Percentiles rank a stretch among this genome's conserved stretches.
phyloP scores from a whole-genome alignment of 2,888 invertebrate genomes.

The Oscheius sp. region DNA sequence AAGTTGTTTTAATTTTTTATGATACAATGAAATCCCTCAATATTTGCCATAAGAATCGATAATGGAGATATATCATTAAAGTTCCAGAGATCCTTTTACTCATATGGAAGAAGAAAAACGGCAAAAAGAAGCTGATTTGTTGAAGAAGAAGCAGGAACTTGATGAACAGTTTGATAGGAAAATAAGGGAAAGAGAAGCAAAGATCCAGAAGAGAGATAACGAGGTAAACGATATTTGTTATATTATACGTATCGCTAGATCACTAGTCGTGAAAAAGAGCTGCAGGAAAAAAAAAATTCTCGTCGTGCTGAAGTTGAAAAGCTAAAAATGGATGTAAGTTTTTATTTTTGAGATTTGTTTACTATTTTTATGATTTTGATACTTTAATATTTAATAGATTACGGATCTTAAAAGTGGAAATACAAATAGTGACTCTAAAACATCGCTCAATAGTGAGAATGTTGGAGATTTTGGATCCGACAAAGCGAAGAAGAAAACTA shows the following conservation, averaged over 20 bases:
- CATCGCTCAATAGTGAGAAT: slow-evolving; percentile 27
- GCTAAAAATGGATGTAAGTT: slow-evolving; percentile 4
- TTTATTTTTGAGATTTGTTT: not conserved
- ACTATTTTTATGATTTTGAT: not conserved
- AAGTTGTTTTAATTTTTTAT: slow-evolving; percentile 11
- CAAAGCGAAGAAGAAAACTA: slow-evolving; percentile 58
- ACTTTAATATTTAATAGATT: not conserved
- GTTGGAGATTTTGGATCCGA: slow-evolving; percentile 34
- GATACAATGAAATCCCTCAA: too few relatives aligned
- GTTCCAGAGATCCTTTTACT: slow-evolving; percentile 89
- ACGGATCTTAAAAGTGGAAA: slow-evolving; percentile 22
- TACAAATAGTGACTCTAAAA: slow-evolving; percentile 22
- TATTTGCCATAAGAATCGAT: not conserved
- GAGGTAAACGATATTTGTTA: not conserved
- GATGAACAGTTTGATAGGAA: slow-evolving; percentile 79
- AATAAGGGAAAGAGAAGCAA: slow-evolving; percentile 24
- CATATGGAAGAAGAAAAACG: slow-evolving; percentile 97
- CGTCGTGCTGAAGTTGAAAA: slow-evolving; percentile 15
- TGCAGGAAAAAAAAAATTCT: slow-evolving; percentile 1
- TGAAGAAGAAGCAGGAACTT: slow-evolving; percentile 96
- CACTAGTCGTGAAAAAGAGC: slow-evolving; percentile 7
- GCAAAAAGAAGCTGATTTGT: slow-evolving; percentile 90
- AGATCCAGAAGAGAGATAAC: slow-evolving; percentile 21
- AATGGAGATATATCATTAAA: not conserved
- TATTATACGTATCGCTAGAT: not conserved